Evolutionary conservation across 2,113 vertebrate genomes (phyloP), one percentile per base, ranked within the genome.

Genomic region (Equus quagga): DNA sequence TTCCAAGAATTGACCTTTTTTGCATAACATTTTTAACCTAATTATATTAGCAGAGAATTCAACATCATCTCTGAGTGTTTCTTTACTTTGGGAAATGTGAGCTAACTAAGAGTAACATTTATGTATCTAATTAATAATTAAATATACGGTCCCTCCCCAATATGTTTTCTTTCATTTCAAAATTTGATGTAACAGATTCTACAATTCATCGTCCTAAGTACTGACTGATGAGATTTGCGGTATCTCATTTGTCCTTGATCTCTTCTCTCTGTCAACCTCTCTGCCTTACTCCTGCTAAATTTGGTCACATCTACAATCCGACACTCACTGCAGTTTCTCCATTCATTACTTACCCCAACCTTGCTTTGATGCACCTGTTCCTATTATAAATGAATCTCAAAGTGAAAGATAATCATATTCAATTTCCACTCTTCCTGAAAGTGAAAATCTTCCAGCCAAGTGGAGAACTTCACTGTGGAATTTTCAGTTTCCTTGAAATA

Each of bases 351-450:
- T 82, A 86, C 79, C 36, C 8, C 33, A 85, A 89, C 21, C n/a
- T 96, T 31, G 4, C 62, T 97, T 93, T 84, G 78, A 95, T 65
- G 76, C 23, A 97, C 31, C 90, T 95, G 73, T 44, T 96, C 51
- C 18, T 93, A 75, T 94, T 97, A 87, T 54, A 98, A 96, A 93
- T 85, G 89, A 90, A 97, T 94, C 91, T 83, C 76, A 70, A 96
- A 94, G 92, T 96, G 26, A 93, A 97, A 97, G 44, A 89, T 67
- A 90, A 83, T 76, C 36, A 10, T 26, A 95, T n/a, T 86, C 8
- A 92, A 80, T 96, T 97, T 58, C 15, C 91, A 92, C n/a, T 81
- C 23, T 65, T 78, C 8, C 36, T 58, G 26, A 95, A 78, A 89
- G 33, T 72, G 24, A 80, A 28, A 17, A 92, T 21, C 62, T 84